phyloP scores from a whole-genome alignment of 2,888 invertebrate species.

The Achlya flavicornis region DNA sequence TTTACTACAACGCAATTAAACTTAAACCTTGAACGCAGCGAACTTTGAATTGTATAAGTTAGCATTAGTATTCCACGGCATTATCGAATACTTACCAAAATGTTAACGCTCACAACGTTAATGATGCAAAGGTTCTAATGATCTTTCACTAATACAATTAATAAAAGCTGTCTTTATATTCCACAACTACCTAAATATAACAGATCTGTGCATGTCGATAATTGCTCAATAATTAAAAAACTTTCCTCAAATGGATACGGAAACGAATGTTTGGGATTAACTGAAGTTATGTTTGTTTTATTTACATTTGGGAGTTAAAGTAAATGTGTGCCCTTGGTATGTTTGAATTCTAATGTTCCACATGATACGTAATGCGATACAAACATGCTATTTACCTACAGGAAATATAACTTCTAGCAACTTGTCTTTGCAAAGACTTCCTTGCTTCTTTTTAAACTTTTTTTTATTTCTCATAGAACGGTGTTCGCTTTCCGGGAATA shows the following conservation, averaged over 20 bases:
- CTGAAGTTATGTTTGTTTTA: slow-evolving; percentile 32
- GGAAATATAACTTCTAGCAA: too few relatives aligned
- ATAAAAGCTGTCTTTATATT: background rate
- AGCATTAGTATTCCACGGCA: slow-evolving; percentile 32
- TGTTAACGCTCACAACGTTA: slow-evolving; percentile 9
- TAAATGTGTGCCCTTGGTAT: slow-evolving; percentile 31
- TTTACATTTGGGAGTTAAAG: slow-evolving; percentile 29
- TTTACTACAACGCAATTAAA: slow-evolving; percentile 33
- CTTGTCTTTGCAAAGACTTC: background rate
- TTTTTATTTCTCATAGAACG: background rate
- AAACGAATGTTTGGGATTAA: slow-evolving; percentile 34
- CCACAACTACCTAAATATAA: too few relatives aligned
- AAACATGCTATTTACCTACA: slow-evolving; percentile 23
- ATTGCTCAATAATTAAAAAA: slow-evolving; percentile 37
- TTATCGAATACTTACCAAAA: slow-evolving; percentile 28
- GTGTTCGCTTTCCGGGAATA: background rate
- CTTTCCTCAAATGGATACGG: slow-evolving; percentile 33
- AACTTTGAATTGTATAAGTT: slow-evolving; percentile 22
- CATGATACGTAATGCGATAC: slow-evolving; percentile 24
- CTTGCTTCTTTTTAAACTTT: background rate
- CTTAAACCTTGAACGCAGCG: slow-evolving; percentile 22
- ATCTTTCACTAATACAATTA: background rate
- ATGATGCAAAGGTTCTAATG: background rate
- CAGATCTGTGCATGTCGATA: slow-evolving; percentile 33
- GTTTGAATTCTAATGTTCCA: slow-evolving; percentile 30